A percentile compares a stretch with the other conserved stretches of the same genome.
phyloP scores from a whole-genome alignment of 2,113 vertebrate species.

The Arothron firmamentum region DNA sequence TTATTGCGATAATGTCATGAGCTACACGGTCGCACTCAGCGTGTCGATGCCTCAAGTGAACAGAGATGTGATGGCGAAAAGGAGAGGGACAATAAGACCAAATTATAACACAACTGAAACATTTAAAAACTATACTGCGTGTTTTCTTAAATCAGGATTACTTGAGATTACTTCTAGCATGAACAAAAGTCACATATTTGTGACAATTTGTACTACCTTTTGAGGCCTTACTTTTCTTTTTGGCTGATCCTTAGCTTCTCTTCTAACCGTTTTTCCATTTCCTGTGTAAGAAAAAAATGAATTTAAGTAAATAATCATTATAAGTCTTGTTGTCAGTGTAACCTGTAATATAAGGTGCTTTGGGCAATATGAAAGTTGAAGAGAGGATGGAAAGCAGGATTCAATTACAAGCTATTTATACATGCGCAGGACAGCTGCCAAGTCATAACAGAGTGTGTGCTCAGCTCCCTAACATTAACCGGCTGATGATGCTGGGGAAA shows the following conservation, averaged over 20 bases:
- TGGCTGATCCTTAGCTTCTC: slow-evolving; percentile 93
- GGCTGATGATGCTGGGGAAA: slow-evolving; percentile 11
- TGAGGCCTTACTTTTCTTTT: slow-evolving; percentile 85
- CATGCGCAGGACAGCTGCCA: slow-evolving; percentile 49
- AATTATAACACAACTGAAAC: no score
- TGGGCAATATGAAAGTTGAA: slow-evolving; percentile 19
- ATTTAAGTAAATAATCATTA: slow-evolving; percentile 21
- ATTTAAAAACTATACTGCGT: no score
- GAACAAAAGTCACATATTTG: not conserved
- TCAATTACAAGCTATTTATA: slow-evolving; percentile 78
- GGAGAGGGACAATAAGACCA: no score
- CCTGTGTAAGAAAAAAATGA: slow-evolving; percentile 70
- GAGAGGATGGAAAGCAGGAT: slow-evolving; percentile 50
- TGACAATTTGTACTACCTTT: slow-evolving; percentile 1
- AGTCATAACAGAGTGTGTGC: slow-evolving; percentile 40
- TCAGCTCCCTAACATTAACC: slow-evolving; percentile 26
- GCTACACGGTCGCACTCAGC: no score
- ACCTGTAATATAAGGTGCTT: not conserved
- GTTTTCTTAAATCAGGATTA: no score
- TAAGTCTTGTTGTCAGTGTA: no score
- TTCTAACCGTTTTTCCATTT: slow-evolving; percentile 95
- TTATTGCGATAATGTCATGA: no score
- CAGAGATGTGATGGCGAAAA: no score
- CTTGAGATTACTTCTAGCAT: not conserved
- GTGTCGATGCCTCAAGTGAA: no score